Evolutionary conservation across 2,888 invertebrate species (phyloP), one percentile per base, ranked within the genome.

Genomic region (Mamestra brassicae): DNA sequence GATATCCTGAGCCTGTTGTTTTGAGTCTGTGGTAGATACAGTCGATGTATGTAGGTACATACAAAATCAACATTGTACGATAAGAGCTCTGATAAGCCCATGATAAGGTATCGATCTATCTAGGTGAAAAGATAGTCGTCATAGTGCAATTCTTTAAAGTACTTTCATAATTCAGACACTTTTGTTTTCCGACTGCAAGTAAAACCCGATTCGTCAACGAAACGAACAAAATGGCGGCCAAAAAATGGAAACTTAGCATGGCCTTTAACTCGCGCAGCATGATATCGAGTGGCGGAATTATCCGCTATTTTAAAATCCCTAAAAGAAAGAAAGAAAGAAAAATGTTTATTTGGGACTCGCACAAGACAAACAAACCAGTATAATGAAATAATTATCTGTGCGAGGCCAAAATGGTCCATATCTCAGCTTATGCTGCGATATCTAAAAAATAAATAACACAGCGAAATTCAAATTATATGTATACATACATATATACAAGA

Each of bases 61-160:
- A 13, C 36, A 17, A 4, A 55, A 57, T 13, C 36, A 52, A 13
- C n/a, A 80, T 17, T 57, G 42, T 26, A 17, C 15, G 76, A 76
- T 76, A 73, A 52, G 17, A 52, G 8, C 15, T 36, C 72, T 55
- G 75, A 79, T 78, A 75, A 79, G 8, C 3, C 13, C 36, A 13
- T 55, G 76, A 76, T 80, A 80, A 57, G 45, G 2, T 76, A 76
- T 80, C 80, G n/a, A 26, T 13, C 5, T 72, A 61, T 76, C 10
- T 42, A 62, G 26, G 73, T 36, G 15, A 54, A 11, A 38, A 54
- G 36, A 78, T 78, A 52, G 54, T 15, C 4, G n/a, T 4, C 36
- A 73, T 47, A 73, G 4, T 73, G 62, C 36, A 11, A 52, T 42
- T 4, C 17, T 38, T 7, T 52, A 50, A 13, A 50, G 50, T 17